phyloP scores from a whole-genome alignment of 1,140 invertebrate genomes.

The Lineus longissimus region DNA sequence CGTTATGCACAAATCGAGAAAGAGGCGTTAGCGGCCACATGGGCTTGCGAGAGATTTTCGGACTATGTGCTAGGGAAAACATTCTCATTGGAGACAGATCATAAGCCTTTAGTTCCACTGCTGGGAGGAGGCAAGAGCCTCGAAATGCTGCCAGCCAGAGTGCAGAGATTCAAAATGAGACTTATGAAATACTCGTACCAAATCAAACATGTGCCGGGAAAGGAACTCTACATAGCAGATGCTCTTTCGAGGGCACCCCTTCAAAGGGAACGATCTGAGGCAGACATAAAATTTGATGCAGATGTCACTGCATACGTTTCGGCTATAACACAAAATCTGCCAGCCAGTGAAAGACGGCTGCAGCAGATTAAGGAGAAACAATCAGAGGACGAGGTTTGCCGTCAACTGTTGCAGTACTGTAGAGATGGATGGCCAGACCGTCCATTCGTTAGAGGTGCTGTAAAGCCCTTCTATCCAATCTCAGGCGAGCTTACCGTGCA shows the following conservation, averaged over 20 bases:
- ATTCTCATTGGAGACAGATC: slow-evolving; percentile 16
- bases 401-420: neutral
- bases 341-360: neutral
- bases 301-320: neutral
- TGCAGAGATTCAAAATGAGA: too few species aligned
- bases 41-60: neutral
- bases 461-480: neutral
- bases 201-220: slow-evolving; percentile 11
- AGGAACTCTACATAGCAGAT: slow-evolving; percentile 13
- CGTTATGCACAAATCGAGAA: slow-evolving; percentile 2
- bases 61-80: slow-evolving; percentile 27
- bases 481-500: neutral
- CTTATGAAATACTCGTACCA: too few species aligned
- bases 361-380: neutral
- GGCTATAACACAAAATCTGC: neutral
- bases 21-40: neutral
- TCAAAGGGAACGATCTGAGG: too few species aligned
- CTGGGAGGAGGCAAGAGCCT: neutral
- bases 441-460: neutral
- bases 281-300: neutral
- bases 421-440: neutral
- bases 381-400: neutral
- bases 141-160: slow-evolving; percentile 1
- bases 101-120: slow-evolving; percentile 15
- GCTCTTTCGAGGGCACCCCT: slow-evolving; percentile 8